phyloP scores from a whole-genome alignment of 2,797 vertebrate species.

The Dallia pectoralis region DNA sequence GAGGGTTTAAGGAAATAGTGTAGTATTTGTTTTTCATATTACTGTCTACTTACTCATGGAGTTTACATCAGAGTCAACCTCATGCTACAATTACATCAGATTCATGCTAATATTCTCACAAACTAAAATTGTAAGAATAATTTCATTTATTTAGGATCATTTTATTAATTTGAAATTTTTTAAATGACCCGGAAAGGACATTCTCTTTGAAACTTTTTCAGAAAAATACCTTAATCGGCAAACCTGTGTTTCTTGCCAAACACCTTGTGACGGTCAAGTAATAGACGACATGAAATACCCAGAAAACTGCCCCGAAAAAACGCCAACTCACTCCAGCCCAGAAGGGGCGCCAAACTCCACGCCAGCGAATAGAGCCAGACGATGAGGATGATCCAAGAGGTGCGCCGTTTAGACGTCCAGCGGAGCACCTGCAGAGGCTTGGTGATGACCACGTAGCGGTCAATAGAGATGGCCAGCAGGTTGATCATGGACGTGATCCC shows the following conservation, averaged over 20 bases:
- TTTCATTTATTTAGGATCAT: too few species aligned
- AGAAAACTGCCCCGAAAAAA: background rate
- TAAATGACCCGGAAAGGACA: too few species aligned
- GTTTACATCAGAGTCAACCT: too few species aligned
- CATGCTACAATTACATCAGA: too few species aligned
- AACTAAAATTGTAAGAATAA: too few species aligned
- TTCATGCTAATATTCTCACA: too few species aligned
- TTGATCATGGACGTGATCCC: constrained; percentile 95
- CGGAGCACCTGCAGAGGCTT: constrained; percentile 83
- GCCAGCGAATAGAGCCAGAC: constrained; percentile 91
- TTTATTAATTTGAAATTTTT: too few species aligned
- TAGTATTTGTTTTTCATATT: too few species aligned
- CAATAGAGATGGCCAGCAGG: constrained; percentile 88
- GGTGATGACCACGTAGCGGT: constrained; percentile 93
- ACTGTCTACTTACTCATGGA: too few species aligned
- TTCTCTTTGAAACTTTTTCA: too few species aligned
- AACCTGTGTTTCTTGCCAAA: background rate
- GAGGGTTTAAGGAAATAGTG: background rate
- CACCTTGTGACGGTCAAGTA: background rate
- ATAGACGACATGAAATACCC: background rate
- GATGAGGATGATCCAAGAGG: constrained; percentile 75
- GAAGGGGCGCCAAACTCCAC: constrained; percentile 92
- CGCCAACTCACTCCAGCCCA: constrained; percentile 90
- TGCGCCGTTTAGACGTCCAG: constrained; percentile 80
- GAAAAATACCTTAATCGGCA: too few species aligned